A percentile compares a stretch with the other conserved stretches of the same genome.
Conservation (phyloP, 2,888 invertebrate species). For the Ferrisia virgata region DNA sequence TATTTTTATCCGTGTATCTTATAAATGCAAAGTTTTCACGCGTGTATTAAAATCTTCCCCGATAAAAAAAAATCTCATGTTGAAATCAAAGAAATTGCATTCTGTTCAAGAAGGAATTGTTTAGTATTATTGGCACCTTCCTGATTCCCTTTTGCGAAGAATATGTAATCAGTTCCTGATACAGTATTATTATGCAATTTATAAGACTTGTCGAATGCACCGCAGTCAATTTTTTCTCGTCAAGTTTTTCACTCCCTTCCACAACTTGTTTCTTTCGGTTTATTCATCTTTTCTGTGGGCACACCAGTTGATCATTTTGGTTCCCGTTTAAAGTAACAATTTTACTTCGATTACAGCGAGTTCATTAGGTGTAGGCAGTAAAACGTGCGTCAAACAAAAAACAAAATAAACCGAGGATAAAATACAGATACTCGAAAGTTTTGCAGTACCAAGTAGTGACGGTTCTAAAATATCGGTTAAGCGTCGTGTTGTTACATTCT, state of each 20-base stretch:
- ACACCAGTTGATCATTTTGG: neutral
- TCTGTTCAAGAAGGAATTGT: too few relatives aligned
- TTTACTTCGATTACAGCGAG: neutral
- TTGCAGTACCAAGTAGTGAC: slow-evolving; percentile 9
- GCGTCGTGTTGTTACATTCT: neutral
- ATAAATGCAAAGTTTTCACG: too few relatives aligned
- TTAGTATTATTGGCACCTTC: too few relatives aligned
- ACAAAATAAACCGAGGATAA: neutral
- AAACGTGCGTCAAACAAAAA: neutral
- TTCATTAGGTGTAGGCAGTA: neutral
- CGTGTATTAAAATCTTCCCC: too few relatives aligned
- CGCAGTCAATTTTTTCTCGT: neutral
- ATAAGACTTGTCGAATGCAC: neutral
- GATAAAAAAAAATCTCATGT: too few relatives aligned
- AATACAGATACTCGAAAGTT: slow-evolving; percentile 2
- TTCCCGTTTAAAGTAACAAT: slow-evolving; percentile 5
- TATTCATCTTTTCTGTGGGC: neutral
- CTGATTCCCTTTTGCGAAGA: too few relatives aligned
- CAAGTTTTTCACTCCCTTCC: neutral
- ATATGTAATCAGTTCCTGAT: neutral
- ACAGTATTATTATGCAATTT: neutral
- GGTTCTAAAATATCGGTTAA: slow-evolving; percentile 15
- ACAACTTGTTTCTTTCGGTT: neutral
- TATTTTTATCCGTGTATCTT: too few relatives aligned
- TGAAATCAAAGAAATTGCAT: too few relatives aligned